Conservation (phyloP, 2,888 invertebrate species). For the Patella depressa region DNA sequence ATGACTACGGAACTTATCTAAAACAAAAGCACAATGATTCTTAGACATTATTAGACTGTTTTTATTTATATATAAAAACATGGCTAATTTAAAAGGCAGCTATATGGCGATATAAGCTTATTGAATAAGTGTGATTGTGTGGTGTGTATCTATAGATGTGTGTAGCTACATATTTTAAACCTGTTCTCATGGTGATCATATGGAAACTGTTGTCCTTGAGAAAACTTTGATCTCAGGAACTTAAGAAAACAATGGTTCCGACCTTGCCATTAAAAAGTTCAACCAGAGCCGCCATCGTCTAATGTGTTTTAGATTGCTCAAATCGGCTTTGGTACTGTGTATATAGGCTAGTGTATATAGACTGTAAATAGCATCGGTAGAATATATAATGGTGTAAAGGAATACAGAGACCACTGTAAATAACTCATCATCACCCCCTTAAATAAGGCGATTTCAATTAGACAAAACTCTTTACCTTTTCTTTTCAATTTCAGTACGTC, state of each 20-base stretch:
- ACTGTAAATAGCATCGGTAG: not conserved
- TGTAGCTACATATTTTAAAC: no score
- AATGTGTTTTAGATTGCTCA: not conserved
- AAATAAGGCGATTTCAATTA: no score
- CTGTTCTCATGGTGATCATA: not conserved
- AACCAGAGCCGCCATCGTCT: constrained; percentile 6
- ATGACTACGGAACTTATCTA: no score
- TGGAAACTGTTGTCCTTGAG: constrained; percentile 7
- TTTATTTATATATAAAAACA: not conserved
- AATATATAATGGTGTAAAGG: no score
- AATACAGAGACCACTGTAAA: no score
- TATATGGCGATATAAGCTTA: not conserved
- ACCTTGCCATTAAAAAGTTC: constrained; percentile 11
- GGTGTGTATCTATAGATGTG: not conserved
- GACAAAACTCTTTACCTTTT: no score
- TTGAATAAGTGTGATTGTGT: constrained; percentile 6
- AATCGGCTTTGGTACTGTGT: constrained; percentile 3
- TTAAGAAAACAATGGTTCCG: constrained; percentile 5
- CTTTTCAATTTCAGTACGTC: no score
- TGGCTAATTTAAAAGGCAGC: constrained; percentile 3
- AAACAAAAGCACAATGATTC: no score
- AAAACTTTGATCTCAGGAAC: constrained; percentile 10
- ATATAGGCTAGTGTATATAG: not conserved
- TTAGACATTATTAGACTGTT: no score
- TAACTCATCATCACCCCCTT: no score